Evolutionary conservation across 2,797 vertebrate genomes (phyloP), one percentile per base, ranked within the genome.

Genomic region (Lepus townsendii): DNA sequence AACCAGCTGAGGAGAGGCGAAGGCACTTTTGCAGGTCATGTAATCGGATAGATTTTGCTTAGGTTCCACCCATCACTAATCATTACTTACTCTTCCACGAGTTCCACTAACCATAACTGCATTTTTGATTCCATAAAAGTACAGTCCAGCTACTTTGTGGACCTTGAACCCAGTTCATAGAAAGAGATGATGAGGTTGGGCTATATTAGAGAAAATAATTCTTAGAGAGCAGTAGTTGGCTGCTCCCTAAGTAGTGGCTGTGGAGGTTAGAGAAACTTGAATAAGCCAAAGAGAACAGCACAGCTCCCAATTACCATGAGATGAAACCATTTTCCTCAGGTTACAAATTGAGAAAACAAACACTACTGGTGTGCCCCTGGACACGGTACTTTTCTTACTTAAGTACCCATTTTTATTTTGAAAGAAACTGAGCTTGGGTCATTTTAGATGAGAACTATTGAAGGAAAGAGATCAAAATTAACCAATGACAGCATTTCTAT

Each of bases 231-330:
- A 97, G 83, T 86, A 62, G 93, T 97, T 97, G 93, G 98, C 32
- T 32, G 32, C 32, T 32, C 32, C 32, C 32, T 32, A 32, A 32
- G 32, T 32, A 93, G 57, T 32, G 88, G 83, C 47, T 68, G 54
- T 76, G 88, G 87, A 93, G 83, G 93, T 85, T 94, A 97, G 42
- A 90, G 97, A 98, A 98, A 97, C 92, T n/a, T 87, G 94, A 96
- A 87, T 95, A 92, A 96, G 96, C 79, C 69, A 19, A 76, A 80
- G 97, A 93, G 86, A 54, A 76, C 71, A 95, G 78, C n/a, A 52
- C 83, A 86, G 91, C 95, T 97, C 76, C n/a, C 65, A 88, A 90
- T 95, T 95, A 66, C 91, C 9, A 38, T 0, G 32, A 96, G 91
- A 77, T 93, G 30, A 79, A 60, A 27, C 68, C 62, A 38, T 89